Percentiles rank a stretch among this genome's conserved stretches.
phyloP scores from a whole-genome alignment of 2,797 vertebrate genomes.

The Bovichtus variegatus region DNA sequence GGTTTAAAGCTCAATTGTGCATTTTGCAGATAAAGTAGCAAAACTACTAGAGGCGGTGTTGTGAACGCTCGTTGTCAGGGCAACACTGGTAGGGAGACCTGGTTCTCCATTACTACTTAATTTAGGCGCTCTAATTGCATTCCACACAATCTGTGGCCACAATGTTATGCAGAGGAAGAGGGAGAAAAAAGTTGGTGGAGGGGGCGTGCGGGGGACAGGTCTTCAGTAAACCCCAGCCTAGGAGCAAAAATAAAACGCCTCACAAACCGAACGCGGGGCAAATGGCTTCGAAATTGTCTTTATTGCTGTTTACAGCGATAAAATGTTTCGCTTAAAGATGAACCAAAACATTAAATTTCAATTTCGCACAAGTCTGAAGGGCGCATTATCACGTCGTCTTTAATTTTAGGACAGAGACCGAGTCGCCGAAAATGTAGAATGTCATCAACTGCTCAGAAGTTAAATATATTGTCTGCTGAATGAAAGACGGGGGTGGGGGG shows the following conservation, averaged over 20 bases:
- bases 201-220: constrained; percentile 28
- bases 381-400: constrained; percentile 32
- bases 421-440: constrained; percentile 2
- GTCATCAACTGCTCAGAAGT: constrained; percentile 41
- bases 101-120: constrained; percentile 99
- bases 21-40: constrained; percentile 99
- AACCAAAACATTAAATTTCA: constrained; percentile 63
- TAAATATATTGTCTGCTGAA: constrained; percentile 45
- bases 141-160: constrained; percentile 97
- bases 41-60: constrained; percentile 99
- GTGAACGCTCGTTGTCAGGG: constrained; percentile 96
- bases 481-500: too few species aligned
- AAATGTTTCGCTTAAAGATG: constrained; percentile 68
- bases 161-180: constrained; percentile 91
- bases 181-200: constrained; percentile 44
- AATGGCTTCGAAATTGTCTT: constrained; percentile 66
- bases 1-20: constrained; percentile 99
- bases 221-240: constrained; percentile 53
- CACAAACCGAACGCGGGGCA: constrained; percentile 27
- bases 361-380: constrained; percentile 58
- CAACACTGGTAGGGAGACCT: constrained; percentile 97
- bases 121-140: constrained; percentile 99
- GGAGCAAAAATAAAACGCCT: constrained; percentile 56
- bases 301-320: constrained; percentile 65
- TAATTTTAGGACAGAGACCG: constrained; percentile 33